A percentile compares a stretch with the other conserved stretches of the same genome.
Evolutionary conservation across 2,888 invertebrate genomes (phyloP).

Genomic region (Sinelater perroti): DNA sequence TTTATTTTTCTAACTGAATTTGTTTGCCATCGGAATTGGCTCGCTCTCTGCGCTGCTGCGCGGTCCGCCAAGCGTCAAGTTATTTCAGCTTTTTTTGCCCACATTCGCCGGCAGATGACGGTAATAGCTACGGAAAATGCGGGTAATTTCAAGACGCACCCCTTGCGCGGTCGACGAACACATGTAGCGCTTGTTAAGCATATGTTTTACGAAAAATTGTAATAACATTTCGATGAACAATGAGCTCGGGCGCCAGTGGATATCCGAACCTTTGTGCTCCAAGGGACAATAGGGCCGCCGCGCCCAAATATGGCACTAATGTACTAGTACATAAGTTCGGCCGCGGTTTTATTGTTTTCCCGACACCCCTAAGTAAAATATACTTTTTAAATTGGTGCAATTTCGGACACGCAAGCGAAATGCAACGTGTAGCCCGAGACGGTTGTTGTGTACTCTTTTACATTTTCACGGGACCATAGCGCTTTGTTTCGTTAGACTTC

Average conservation of each 20-base stretch:
- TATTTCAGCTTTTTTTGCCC: neutral
- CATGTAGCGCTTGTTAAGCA: constrained; percentile 25
- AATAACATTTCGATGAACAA: constrained; percentile 40
- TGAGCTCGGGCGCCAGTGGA: constrained; percentile 37
- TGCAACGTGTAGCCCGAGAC: constrained; percentile 27
- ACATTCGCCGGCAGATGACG: neutral
- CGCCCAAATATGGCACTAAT: constrained; percentile 17
- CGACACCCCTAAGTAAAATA: constrained; percentile 41
- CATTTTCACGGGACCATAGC: too few relatives aligned
- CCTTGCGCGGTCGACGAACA: neutral
- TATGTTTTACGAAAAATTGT: constrained; percentile 29
- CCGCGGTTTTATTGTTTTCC: constrained; percentile 30
- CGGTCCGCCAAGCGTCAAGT: neutral
- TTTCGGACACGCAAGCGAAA: constrained; percentile 44
- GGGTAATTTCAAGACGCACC: neutral
- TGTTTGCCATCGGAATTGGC: constrained; percentile 16
- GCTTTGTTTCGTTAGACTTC: too few relatives aligned
- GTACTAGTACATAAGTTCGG: constrained; percentile 3
- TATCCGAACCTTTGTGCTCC: constrained; percentile 41
- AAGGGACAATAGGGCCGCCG: constrained; percentile 33
- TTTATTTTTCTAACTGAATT: constrained; percentile 18
- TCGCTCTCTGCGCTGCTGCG: too few relatives aligned
- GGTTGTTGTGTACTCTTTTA: too few relatives aligned
- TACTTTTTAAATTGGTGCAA: constrained; percentile 46
- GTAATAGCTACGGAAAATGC: neutral